Conservation (phyloP, 2,113 vertebrate genomes). For the Oxyruncus cristatus region DNA sequence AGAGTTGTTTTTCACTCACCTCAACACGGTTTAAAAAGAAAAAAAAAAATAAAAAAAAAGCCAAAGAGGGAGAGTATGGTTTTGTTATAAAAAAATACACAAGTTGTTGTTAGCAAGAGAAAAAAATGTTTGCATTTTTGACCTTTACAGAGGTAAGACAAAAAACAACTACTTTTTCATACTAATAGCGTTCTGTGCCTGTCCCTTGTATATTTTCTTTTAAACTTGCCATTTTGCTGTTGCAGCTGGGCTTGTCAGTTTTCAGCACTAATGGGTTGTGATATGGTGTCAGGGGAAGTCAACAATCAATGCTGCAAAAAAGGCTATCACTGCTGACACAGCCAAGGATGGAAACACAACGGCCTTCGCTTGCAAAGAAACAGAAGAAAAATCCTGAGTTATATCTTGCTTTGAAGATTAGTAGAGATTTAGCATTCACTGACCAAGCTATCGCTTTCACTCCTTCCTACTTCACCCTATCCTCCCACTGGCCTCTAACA, state of each 20-base stretch:
- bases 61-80: not conserved
- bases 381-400: slow-evolving; percentile 62
- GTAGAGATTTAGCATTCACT: slow-evolving; percentile 56
- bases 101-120: slow-evolving; percentile 20
- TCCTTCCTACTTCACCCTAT: slow-evolving; percentile 21
- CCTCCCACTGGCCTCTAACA: not conserved
- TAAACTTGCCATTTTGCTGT: slow-evolving; percentile 75
- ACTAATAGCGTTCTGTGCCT: slow-evolving; percentile 49
- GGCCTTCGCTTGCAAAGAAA: slow-evolving; percentile 64
- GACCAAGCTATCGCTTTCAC: slow-evolving; percentile 33
- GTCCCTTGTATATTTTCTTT: slow-evolving; percentile 68
- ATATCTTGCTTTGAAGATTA: slow-evolving; percentile 71
- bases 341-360: slow-evolving; percentile 69
- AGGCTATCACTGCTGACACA: slow-evolving; percentile 70
- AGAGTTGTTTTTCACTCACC: not conserved
- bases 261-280: slow-evolving; percentile 80
- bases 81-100: not conserved
- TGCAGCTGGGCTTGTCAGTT: slow-evolving; percentile 78
- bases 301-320: slow-evolving; percentile 75
- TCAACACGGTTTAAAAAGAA: not conserved
- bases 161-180: slow-evolving; percentile 24
- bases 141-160: slow-evolving; percentile 36
- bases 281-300: slow-evolving; percentile 80
- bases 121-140: slow-evolving; percentile 41
- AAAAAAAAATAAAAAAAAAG: no score